Evolutionary conservation across 1,140 invertebrate genomes (phyloP), one percentile per base, ranked within the genome.

Genomic region (Drosophila ogumai): DNA sequence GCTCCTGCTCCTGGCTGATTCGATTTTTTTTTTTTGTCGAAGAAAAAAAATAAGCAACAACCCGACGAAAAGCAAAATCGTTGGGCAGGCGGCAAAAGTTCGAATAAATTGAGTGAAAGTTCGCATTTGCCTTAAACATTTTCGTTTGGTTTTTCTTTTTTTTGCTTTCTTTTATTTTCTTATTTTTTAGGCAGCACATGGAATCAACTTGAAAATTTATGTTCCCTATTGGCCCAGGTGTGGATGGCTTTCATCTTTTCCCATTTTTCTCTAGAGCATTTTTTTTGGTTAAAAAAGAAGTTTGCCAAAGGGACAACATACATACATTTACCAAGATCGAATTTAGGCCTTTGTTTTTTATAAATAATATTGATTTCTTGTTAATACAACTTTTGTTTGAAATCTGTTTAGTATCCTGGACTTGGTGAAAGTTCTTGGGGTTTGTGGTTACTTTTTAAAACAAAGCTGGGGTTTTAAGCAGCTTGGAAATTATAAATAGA

Each of bases 21-120:
- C 75, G 63, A 77, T 55, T 76, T 72, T 71, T 63, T 31, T 31
- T 31, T 38, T 47, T 58, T 43, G 56, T 40, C 32, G 34, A 59
- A 68, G 57, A 15, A 36, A 28, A 31, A 58, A 71, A 59, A 17
- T 22, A 55, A 57, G 47, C 38, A 56, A 28, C 32, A 63, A 25
- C 19, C 54, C 55, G 38, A 41, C 25, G n/a, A 38, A 49, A 31
- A 40, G 31, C 46, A 50, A 72, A 75, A 56, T 65, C 52, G 52
- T 34, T 54, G 64, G 59, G 59, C 61, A 75, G 32, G 72, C 72
- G 34, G 58, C 47, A 75, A 76, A 76, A 76, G 73, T 76, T 76
- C 73, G 61, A 77, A 77, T 77, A 77, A 77, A 77, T 77, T 77
- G 74, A 77, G 64, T 77, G 57, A 69, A 77, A 77, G 74, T 77